Evolutionary conservation across 2,888 invertebrate genomes (phyloP).

Genomic region (Drosophila nigritarsus): DNA sequence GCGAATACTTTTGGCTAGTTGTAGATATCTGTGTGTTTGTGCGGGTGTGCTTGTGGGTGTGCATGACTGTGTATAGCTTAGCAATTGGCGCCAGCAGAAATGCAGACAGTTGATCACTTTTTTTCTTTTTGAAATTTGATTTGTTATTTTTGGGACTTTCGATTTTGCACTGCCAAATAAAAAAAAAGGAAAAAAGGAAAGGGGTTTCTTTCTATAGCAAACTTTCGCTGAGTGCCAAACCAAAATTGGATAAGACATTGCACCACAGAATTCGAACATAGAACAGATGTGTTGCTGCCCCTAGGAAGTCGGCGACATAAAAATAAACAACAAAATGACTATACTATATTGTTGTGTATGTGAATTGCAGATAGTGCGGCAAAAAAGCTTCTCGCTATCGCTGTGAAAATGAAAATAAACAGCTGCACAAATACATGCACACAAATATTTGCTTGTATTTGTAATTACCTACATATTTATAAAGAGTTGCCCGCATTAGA

Average conservation of each 20-base stretch:
- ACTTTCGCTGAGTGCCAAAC: conserved; percentile 47
- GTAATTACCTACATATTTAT: conserved; percentile 19
- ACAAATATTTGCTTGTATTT: not conserved
- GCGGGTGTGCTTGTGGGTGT: conserved; percentile 10
- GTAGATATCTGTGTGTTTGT: conserved; percentile 14
- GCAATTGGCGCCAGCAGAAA: conserved; percentile 60
- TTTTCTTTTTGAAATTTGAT: conserved; percentile 5
- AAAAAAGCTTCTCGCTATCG: conserved; percentile 71
- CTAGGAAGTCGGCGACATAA: conserved; percentile 34
- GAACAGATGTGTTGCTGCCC: conserved; percentile 36
- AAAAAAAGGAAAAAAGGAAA: conserved; percentile 6
- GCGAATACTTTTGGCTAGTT: conserved; percentile 62
- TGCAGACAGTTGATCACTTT: conserved; percentile 49
- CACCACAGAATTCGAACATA: conserved; percentile 12
- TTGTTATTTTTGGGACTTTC: conserved; percentile 61
- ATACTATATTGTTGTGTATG: conserved; percentile 2
- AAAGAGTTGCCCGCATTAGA: conserved; percentile 54
- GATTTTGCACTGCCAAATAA: conserved; percentile 41
- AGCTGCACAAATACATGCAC: conserved; percentile 48
- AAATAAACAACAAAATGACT: conserved; percentile 19
- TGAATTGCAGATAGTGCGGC: conserved; percentile 54
- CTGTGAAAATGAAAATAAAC: conserved; percentile 73
- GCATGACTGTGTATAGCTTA: conserved; percentile 12
- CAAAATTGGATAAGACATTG: conserved; percentile 48
- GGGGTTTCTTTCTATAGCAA: conserved; percentile 17